Conservation (phyloP, 37 sponge, comb jelly and placozoan genomes). For the Agelas oroides region DNA sequence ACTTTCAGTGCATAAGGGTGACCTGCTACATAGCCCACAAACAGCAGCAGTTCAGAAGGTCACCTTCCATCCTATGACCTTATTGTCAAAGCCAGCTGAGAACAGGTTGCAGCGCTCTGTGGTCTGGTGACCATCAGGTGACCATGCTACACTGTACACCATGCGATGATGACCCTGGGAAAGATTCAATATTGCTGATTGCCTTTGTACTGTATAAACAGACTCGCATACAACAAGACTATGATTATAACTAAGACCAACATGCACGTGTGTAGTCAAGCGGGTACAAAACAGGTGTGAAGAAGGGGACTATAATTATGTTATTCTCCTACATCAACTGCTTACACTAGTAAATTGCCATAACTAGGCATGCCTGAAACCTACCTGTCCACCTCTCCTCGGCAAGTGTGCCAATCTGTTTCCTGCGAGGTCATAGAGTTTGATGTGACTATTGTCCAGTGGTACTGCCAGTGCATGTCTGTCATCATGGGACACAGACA, state of each 20-base stretch:
- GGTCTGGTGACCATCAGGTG: constrained; percentile 49
- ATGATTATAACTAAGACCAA: too few species aligned
- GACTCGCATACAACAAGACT: too few species aligned
- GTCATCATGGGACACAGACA: constrained; percentile 74
- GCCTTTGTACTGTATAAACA: background rate
- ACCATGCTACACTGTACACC: constrained; percentile 82
- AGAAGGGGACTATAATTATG: background rate
- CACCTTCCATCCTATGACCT: constrained; percentile 83
- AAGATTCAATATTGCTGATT: too few species aligned
- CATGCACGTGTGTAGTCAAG: too few species aligned
- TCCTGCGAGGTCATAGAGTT: constrained; percentile 80
- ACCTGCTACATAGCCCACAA: too few species aligned
- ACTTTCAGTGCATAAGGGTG: too few species aligned
- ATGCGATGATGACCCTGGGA: constrained; percentile 76
- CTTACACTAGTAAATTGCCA: too few species aligned
- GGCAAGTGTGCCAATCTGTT: constrained; percentile 61
- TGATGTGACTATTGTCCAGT: constrained; percentile 84
- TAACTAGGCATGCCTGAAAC: constrained; percentile 36
- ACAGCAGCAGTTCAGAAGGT: too few species aligned
- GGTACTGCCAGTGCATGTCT: constrained; percentile 74
- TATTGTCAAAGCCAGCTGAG: constrained; percentile 79
- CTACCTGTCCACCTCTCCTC: constrained; percentile 64
- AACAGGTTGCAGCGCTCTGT: constrained; percentile 66
- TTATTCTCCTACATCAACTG: background rate
- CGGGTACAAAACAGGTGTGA: too few species aligned